Evolutionary conservation across 1,140 invertebrate genomes (phyloP).

Genomic region (Drosophila baimaii): DNA sequence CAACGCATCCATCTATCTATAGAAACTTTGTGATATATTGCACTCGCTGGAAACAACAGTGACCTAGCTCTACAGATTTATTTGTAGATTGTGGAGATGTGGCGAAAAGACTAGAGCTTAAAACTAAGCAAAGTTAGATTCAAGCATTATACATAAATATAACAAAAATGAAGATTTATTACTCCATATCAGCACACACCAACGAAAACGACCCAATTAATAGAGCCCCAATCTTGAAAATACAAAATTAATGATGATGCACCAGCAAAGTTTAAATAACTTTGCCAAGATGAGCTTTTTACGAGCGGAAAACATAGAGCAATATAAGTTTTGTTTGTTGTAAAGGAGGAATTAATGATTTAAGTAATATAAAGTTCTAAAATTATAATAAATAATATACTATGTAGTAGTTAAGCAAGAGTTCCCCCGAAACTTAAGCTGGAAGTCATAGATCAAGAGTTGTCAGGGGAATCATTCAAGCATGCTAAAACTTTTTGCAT

Average conservation of each 20-base stretch:
- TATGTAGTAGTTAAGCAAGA: too few relatives aligned
- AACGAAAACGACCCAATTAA: constrained; percentile 40
- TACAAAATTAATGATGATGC: constrained; percentile 41
- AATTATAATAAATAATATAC: too few relatives aligned
- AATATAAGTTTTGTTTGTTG: background rate
- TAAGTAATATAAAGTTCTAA: too few relatives aligned
- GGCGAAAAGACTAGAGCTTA: background rate
- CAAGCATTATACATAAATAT: constrained; percentile 3
- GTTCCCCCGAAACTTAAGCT: too few relatives aligned
- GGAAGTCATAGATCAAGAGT: too few relatives aligned
- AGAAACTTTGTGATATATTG: constrained; percentile 19
- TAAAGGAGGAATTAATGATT: too few relatives aligned
- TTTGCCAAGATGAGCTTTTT: constrained; percentile 11
- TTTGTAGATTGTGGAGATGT: background rate
- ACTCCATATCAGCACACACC: constrained; percentile 29
- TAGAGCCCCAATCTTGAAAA: constrained; percentile 31
- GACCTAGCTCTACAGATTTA: constrained; percentile 16
- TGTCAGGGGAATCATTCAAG: background rate
- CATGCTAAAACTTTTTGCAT: background rate
- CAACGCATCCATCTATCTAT: constrained; percentile 3
- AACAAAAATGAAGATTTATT: constrained; percentile 47
- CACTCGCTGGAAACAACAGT: constrained; percentile 4
- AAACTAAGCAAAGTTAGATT: constrained; percentile 6
- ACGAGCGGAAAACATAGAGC: too few relatives aligned
- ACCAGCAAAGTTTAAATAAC: constrained; percentile 26